Conservation (phyloP, 2,888 invertebrate species). For the Melanotus villosus region DNA sequence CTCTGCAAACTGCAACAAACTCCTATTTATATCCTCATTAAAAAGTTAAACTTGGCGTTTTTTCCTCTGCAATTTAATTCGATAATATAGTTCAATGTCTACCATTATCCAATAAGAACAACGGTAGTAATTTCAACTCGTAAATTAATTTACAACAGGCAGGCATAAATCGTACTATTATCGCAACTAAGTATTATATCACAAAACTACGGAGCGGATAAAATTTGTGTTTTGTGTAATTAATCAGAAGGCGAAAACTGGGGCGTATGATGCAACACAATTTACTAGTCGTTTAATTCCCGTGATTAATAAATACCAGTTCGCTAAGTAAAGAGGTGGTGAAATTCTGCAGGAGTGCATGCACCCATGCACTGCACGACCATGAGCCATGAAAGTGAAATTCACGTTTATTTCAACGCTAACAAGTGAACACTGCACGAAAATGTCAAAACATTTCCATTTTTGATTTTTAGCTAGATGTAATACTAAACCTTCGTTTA, state of each 20-base stretch:
- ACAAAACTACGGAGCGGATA: background rate
- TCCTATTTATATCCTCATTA: no score
- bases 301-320: no score
- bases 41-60: no score
- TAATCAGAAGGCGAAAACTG: background rate
- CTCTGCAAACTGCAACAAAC: background rate
- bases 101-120: background rate
- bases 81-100: background rate
- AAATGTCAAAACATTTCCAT: background rate
- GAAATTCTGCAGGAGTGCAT: background rate
- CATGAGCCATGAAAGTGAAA: background rate
- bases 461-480: no score
- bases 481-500: no score
- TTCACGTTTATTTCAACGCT: background rate
- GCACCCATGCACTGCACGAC: slow-evolving; percentile 1
- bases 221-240: background rate
- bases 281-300: no score
- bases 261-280: background rate
- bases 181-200: background rate
- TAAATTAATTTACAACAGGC: slow-evolving; percentile 14
- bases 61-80: no score
- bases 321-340: background rate
- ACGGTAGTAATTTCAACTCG: background rate
- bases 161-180: background rate
- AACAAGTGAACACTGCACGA: background rate